These are phyloP conservation scores for Mamestra configurata DNA, from an alignment of 1,140 invertebrate species.

Conservation along the genomic window DNA sequence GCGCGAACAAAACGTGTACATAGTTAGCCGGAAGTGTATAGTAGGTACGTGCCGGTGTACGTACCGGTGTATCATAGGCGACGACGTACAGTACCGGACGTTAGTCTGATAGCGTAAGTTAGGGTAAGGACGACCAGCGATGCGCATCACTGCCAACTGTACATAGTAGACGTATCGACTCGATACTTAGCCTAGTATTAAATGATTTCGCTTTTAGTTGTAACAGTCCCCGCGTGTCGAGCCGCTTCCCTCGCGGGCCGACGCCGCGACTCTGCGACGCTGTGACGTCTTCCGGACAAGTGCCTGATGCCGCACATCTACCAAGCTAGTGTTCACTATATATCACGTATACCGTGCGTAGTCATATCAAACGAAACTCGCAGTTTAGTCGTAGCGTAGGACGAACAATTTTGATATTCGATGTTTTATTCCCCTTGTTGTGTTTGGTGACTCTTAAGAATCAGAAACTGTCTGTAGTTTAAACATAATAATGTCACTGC, in stretches of 20 bases:
- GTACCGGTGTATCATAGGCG: conserved; percentile 61
- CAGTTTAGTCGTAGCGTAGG: conserved; percentile 61
- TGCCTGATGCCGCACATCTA: conserved; percentile 63
- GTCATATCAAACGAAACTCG: conserved; percentile 77
- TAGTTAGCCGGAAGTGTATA: conserved; percentile 78
- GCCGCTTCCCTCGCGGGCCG: conserved; percentile 5
- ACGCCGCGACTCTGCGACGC: no score
- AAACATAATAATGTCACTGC: conserved; percentile 70
- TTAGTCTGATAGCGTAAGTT: conserved; percentile 80
- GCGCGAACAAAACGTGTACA: conserved; percentile 75
- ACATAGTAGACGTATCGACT: conserved; percentile 72
- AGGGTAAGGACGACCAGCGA: conserved; percentile 81
- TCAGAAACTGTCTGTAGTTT: conserved; percentile 76
- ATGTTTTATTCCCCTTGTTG: conserved; percentile 55
- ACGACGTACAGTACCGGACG: conserved; percentile 65
- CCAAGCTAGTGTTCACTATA: conserved; percentile 72
- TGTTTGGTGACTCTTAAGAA: conserved; percentile 68
- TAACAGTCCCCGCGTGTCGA: conserved; percentile 30
- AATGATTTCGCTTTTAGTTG: conserved; percentile 65
- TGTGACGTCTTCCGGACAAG: conserved; percentile 61
- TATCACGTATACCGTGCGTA: conserved; percentile 72
- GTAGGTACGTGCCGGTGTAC: conserved; percentile 51
- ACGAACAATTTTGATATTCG: conserved; percentile 63
- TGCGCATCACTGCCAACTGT: conserved; percentile 82
- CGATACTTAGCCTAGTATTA: conserved; percentile 62